Conservation (phyloP, 37 sponge, comb jelly and placozoan species). For the Corticium candelabrum region DNA sequence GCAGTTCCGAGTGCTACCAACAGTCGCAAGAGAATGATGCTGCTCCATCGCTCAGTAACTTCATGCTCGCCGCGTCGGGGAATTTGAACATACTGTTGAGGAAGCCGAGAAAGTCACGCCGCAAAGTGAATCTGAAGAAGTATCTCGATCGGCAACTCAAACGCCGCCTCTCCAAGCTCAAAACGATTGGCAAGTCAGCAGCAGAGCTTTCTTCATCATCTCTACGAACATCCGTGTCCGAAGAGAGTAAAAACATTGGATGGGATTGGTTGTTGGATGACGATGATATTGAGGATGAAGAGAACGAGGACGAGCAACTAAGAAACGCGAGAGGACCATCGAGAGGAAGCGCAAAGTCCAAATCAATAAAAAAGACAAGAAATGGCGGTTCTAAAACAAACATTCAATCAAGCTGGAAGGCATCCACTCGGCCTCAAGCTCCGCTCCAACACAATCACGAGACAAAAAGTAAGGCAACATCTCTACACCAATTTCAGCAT, state of each 20-base stretch:
- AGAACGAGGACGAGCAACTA: neutral
- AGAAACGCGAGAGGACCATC: neutral
- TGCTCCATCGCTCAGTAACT: neutral
- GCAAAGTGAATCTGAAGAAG: conserved; percentile 55
- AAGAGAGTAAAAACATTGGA: neutral
- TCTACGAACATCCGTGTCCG: neutral
- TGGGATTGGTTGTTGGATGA: neutral
- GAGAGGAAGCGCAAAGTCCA: neutral
- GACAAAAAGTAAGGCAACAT: no score
- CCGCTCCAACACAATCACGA: no score
- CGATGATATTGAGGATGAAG: neutral
- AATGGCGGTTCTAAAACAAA: neutral
- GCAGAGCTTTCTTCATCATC: neutral
- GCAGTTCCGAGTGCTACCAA: no score
- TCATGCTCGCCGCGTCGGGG: neutral
- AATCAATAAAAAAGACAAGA: neutral
- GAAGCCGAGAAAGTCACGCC: conserved; percentile 37
- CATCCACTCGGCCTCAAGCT: neutral
- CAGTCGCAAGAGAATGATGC: neutral
- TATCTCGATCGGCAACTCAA: conserved; percentile 54
- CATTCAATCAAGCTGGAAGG: neutral
- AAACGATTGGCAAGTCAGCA: neutral
- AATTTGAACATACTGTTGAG: conserved; percentile 13
- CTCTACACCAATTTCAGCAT: no score
- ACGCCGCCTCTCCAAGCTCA: conserved; percentile 8